Conservation (phyloP, 2,797 vertebrate species). For the Anabas testudineus region DNA sequence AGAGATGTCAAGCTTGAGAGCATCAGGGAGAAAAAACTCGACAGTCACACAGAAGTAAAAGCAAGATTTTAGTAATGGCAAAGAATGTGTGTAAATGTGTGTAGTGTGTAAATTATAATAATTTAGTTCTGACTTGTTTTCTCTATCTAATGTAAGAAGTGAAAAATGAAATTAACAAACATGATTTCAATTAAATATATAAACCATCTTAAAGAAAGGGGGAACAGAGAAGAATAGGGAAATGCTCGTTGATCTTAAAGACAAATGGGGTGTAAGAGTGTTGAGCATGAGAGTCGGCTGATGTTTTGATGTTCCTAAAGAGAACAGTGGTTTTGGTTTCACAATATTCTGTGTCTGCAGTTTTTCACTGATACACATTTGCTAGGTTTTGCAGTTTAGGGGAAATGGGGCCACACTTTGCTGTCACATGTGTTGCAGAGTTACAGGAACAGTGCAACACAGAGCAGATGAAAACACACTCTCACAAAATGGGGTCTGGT, state of each 20-base stretch:
- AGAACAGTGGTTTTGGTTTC: too few relatives aligned
- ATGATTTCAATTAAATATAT: not conserved
- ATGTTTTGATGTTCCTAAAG: conserved; percentile 1
- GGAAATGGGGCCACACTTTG: conserved; percentile 43
- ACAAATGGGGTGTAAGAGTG: too few relatives aligned
- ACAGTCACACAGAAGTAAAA: not conserved
- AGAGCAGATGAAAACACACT: conserved; percentile 46
- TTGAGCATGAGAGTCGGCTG: too few relatives aligned
- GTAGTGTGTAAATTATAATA: conserved; percentile 21
- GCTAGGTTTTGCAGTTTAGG: conserved; percentile 27
- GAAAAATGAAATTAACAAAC: not conserved
- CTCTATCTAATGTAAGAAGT: not conserved
- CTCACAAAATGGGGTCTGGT: conserved; percentile 68
- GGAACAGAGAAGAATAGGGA: not conserved
- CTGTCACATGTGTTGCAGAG: conserved; percentile 37
- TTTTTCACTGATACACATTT: conserved; percentile 48
- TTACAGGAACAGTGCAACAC: conserved; percentile 23
- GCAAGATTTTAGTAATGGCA: conserved; percentile 9
- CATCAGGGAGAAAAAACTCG: conserved; percentile 3
- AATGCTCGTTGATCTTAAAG: not conserved
- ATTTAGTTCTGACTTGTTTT: conserved; percentile 53
- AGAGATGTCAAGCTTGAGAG: conserved; percentile 9
- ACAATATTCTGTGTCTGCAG: conserved; percentile 24
- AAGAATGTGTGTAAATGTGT: conserved; percentile 37
- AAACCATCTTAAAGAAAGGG: not conserved